Conservation (phyloP, 2,888 invertebrate genomes). For the Phalera bucephala region DNA sequence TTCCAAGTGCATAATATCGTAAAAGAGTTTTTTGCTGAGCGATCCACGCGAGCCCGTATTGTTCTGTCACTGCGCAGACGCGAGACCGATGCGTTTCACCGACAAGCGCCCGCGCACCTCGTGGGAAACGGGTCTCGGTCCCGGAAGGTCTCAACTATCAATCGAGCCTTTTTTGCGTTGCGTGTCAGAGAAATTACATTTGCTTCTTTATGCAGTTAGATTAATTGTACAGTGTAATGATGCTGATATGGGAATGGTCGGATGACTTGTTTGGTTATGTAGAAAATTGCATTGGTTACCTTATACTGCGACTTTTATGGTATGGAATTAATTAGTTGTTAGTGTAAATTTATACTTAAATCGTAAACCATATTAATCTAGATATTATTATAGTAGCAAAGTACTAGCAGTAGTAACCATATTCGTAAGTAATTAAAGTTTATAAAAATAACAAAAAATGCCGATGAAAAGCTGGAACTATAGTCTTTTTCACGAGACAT, state of each 20-base stretch:
- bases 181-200: constrained; percentile 37
- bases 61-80: constrained; percentile 41
- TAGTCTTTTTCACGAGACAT: too few species aligned
- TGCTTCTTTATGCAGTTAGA: constrained; percentile 21
- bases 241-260: not conserved
- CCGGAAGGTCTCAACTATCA: constrained; percentile 49
- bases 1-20: constrained; percentile 17
- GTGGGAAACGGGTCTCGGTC: constrained; percentile 51
- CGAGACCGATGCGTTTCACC: constrained; percentile 13
- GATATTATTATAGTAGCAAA: too few species aligned
- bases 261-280: not conserved
- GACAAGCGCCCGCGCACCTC: constrained; percentile 31
- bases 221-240: constrained; percentile 22
- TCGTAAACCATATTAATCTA: too few species aligned
- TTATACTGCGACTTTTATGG: too few species aligned
- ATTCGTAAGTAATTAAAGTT: too few species aligned
- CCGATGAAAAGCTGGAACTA: too few species aligned
- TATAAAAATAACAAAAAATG: too few species aligned
- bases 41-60: constrained; percentile 42
- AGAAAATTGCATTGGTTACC: too few species aligned
- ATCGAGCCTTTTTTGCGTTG: constrained; percentile 31
- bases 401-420: too few species aligned
- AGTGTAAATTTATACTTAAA: too few species aligned
- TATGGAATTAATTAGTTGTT: too few species aligned
- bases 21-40: constrained; percentile 37